phyloP scores from a whole-genome alignment of 2,888 invertebrate genomes.

The Pecten maximus region DNA sequence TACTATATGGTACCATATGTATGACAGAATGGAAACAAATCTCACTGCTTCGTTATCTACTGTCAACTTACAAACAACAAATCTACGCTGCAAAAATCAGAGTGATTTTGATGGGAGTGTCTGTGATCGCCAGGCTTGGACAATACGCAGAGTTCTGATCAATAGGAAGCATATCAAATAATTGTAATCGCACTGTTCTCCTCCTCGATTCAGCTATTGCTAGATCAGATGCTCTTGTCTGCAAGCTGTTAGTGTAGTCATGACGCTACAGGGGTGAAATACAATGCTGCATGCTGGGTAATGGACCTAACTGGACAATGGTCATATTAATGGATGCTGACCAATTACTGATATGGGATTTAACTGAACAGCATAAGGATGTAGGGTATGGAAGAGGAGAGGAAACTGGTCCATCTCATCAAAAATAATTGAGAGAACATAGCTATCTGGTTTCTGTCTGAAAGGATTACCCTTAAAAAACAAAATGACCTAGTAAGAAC shows the following conservation, averaged over 20 bases:
- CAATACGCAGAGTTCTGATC: background rate
- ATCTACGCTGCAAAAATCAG: constrained; percentile 35
- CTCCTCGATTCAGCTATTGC: background rate
- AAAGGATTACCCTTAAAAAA: too few species aligned
- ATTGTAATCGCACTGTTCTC: constrained; percentile 5
- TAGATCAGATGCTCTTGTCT: background rate
- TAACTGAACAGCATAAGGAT: background rate
- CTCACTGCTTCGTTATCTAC: background rate
- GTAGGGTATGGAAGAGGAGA: background rate
- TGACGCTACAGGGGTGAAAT: background rate
- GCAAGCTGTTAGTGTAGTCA: background rate
- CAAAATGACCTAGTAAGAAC: too few species aligned
- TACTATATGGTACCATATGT: background rate
- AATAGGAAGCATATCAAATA: constrained; percentile 30
- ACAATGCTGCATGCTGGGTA: background rate
- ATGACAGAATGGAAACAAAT: background rate
- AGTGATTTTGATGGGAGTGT: constrained; percentile 11
- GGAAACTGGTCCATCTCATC: too few species aligned
- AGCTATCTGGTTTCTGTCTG: too few species aligned
- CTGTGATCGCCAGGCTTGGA: background rate
- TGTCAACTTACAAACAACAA: constrained; percentile 23
- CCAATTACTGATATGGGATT: background rate
- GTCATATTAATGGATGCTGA: background rate
- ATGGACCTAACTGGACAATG: background rate
- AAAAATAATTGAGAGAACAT: too few species aligned